A percentile compares a stretch with the other conserved stretches of the same genome.
phyloP scores from a whole-genome alignment of 2,888 invertebrate species.

The Diplolepis rosae region DNA sequence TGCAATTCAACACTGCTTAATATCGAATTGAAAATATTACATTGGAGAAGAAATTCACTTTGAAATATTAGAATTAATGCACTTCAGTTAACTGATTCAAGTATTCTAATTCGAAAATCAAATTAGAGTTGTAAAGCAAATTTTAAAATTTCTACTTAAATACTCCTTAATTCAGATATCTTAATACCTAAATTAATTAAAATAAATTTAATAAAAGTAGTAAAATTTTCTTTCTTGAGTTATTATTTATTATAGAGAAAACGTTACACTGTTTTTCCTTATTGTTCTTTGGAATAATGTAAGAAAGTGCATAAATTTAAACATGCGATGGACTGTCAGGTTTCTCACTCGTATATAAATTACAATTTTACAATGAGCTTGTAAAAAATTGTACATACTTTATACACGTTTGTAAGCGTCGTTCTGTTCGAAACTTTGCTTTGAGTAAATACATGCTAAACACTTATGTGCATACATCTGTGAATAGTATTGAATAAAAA shows the following conservation, averaged over 20 bases:
- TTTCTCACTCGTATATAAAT: constrained; percentile 53
- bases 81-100: no score
- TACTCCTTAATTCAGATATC: neutral
- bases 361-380: constrained; percentile 66
- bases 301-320: constrained; percentile 63
- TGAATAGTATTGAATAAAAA: constrained; percentile 5
- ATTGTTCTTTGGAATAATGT: constrained; percentile 64
- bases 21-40: neutral
- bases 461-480: constrained; percentile 16
- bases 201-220: neutral
- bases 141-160: neutral
- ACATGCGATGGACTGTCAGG: constrained; percentile 49
- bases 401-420: constrained; percentile 46
- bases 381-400: constrained; percentile 65
- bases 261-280: constrained; percentile 61
- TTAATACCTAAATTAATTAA: neutral
- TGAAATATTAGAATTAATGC: neutral
- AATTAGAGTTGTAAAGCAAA: no score
- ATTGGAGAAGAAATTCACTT: neutral
- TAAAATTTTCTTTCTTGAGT: constrained; percentile 44
- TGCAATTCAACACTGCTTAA: constrained; percentile 16
- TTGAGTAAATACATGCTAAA: neutral
- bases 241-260: constrained; percentile 66
- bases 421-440: neutral
- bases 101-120: no score